These are phyloP conservation scores for Microcebus tavaratra DNA, from an alignment of 2,113 vertebrate genomes.

Conservation along the genomic window DNA sequence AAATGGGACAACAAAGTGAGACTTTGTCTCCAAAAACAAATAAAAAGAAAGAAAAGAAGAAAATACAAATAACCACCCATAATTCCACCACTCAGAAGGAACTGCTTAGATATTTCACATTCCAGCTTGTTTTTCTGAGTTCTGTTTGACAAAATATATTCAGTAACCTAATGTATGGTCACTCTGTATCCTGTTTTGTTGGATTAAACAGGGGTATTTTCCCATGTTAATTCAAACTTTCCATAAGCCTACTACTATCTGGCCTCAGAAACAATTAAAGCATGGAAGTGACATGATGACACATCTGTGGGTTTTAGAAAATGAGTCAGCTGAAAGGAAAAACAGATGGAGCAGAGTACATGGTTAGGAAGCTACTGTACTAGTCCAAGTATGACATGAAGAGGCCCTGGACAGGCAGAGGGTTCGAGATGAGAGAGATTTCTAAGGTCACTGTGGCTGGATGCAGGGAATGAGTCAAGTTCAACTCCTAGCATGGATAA, in stretches of 20 bases:
- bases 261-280: not conserved
- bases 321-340: conserved; percentile 53
- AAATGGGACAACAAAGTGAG: too few species aligned
- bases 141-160: not conserved
- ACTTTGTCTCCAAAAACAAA: too few species aligned
- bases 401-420: not conserved
- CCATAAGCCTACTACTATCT: not conserved
- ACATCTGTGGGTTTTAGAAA: conserved; percentile 51
- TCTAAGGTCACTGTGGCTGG: not conserved
- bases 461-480: not conserved
- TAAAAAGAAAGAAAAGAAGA: not conserved
- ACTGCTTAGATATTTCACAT: not conserved
- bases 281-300: conserved; percentile 28
- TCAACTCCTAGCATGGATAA: not conserved
- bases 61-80: not conserved
- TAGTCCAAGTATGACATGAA: not conserved
- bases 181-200: conserved; percentile 52
- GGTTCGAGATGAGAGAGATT: not conserved
- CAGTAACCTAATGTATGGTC: not conserved
- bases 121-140: not conserved
- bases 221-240: conserved; percentile 42
- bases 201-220: not conserved
- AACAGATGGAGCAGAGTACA: not conserved
- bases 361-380: not conserved
- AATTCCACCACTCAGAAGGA: not conserved